Percentiles rank a stretch among this genome's conserved stretches.
Conservation (phyloP, 2,888 invertebrate genomes). For the Adelognathus sp. region DNA sequence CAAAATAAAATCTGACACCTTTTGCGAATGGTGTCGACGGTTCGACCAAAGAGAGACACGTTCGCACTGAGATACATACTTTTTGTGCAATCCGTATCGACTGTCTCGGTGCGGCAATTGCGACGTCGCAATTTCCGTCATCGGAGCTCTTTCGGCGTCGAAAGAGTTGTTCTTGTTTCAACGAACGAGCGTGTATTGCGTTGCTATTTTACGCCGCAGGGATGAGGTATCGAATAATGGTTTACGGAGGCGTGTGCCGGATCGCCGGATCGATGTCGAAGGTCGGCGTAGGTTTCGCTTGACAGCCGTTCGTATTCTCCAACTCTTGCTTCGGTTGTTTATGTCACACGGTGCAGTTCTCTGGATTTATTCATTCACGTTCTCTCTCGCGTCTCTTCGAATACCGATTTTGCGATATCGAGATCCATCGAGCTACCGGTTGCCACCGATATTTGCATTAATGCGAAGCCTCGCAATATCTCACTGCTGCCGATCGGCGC, state of each 20-base stretch:
- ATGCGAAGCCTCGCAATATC: constrained; percentile 37
- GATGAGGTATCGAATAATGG: constrained; percentile 30
- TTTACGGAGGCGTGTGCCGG: constrained; percentile 49
- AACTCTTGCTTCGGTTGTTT: not conserved
- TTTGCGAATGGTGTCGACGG: not conserved
- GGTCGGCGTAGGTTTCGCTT: constrained; percentile 69
- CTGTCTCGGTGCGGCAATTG: constrained; percentile 3
- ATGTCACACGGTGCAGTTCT: not conserved
- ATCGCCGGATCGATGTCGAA: constrained; percentile 65
- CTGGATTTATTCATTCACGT: not conserved
- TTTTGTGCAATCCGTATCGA: not conserved
- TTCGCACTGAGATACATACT: not conserved
- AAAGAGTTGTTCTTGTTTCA: constrained; percentile 49
- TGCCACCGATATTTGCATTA: constrained; percentile 26
- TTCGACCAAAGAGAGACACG: no score
- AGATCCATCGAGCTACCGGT: constrained; percentile 10
- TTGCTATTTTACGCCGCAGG: constrained; percentile 19
- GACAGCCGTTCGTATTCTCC: constrained; percentile 46
- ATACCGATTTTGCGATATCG: constrained; percentile 19
- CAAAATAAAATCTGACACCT: not conserved
- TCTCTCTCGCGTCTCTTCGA: not conserved
- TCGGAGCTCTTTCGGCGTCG: constrained; percentile 29
- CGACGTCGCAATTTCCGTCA: constrained; percentile 39
- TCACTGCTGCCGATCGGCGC: constrained; percentile 13
- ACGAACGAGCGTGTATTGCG: constrained; percentile 45